These are phyloP conservation scores for Mus pahari DNA, from an alignment of 2,113 vertebrate genomes.

Conservation along the genomic window DNA sequence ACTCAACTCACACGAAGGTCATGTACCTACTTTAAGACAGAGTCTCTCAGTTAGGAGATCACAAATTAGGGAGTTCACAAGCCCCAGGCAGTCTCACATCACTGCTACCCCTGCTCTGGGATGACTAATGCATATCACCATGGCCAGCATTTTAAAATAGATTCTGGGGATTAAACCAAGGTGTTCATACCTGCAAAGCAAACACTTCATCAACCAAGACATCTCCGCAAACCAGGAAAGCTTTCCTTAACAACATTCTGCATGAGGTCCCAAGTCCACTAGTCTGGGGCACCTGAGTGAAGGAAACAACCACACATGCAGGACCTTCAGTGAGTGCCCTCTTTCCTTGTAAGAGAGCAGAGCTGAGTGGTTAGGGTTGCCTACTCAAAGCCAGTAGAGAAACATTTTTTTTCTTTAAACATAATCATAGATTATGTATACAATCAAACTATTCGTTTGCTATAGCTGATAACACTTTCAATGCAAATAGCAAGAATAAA, in stretches of 20 bases:
- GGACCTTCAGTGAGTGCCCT: not conserved
- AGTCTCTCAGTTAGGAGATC: not conserved
- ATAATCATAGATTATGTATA: not conserved
- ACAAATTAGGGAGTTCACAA: not conserved
- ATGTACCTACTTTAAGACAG: not conserved
- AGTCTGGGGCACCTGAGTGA: fast-evolving
- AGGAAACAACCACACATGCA: not conserved
- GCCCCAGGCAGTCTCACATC: not conserved
- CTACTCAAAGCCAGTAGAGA: not conserved
- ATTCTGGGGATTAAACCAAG: not conserved
- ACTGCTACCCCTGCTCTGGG: not conserved
- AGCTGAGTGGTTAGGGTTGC: not conserved
- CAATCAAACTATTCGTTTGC: conserved; percentile 37
- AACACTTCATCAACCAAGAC: not conserved
- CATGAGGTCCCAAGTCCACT: not conserved
- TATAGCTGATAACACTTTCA: not conserved
- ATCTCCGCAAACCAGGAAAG: not conserved
- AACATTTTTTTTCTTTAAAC: not conserved
- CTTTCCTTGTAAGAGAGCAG: not conserved
- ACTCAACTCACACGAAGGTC: not conserved
- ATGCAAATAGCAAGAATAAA: conserved; percentile 20
- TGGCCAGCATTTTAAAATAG: not conserved
- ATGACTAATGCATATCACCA: not conserved
- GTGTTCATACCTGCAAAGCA: not conserved
- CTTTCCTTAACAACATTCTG: not conserved